A percentile compares a stretch with the other conserved stretches of the same genome.
phyloP scores from a whole-genome alignment of 2,113 vertebrate species.

The Piprites chloris region DNA sequence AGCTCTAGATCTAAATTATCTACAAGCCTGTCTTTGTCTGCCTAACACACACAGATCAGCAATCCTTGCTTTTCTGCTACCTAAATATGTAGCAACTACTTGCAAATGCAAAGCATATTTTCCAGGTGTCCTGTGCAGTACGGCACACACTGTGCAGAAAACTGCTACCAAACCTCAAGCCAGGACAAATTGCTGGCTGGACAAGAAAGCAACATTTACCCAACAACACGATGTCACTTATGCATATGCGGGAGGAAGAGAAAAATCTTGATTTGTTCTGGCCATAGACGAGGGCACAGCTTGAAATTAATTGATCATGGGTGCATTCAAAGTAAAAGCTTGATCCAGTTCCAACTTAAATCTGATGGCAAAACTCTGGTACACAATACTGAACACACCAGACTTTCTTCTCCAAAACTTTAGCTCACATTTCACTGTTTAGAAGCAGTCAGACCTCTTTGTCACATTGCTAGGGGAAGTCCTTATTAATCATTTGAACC shows the following conservation, averaged over 20 bases:
- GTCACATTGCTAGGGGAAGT: background rate
- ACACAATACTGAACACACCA: background rate
- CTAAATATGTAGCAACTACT: background rate
- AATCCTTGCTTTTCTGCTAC: background rate
- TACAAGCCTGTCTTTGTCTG: background rate
- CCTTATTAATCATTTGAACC: background rate
- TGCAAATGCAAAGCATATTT: background rate
- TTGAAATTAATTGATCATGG: background rate
- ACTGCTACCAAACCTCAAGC: background rate
- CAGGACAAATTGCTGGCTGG: conserved; percentile 20
- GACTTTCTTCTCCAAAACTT: background rate
- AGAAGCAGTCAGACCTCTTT: background rate
- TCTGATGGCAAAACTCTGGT: background rate
- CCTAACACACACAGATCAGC: background rate
- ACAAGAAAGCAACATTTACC: background rate
- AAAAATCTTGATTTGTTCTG: conserved; percentile 29
- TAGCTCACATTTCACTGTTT: background rate
- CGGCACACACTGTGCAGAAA: background rate
- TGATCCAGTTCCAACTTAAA: conserved; percentile 12
- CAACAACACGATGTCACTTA: background rate
- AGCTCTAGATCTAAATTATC: background rate
- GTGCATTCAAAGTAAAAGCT: conserved; percentile 16
- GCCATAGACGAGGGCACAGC: background rate
- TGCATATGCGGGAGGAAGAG: background rate
- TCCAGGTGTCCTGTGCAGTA: conserved; percentile 18